Percentiles rank a stretch among this genome's conserved stretches.
Evolutionary conservation across 2,888 invertebrate species (phyloP).

Genomic region (Polydrusus pterygomalis): DNA sequence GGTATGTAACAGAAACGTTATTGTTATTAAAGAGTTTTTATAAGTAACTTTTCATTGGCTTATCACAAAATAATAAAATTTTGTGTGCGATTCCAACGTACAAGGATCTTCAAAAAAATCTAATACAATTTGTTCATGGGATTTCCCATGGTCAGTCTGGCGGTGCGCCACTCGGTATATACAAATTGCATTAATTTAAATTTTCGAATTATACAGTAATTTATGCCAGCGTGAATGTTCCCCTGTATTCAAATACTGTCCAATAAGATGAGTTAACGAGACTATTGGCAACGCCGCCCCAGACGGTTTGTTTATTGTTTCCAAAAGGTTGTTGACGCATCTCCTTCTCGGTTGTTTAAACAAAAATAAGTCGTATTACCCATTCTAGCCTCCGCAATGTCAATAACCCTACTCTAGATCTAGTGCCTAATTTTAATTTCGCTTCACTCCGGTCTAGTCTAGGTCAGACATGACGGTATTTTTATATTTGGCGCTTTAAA

Average conservation of each 20-base stretch:
- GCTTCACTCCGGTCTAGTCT: conserved; percentile 26
- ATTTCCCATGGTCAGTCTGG: too few species aligned
- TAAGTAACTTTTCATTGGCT: too few species aligned
- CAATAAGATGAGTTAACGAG: neutral
- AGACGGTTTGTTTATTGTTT: conserved; percentile 47
- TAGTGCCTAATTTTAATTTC: conserved; percentile 50
- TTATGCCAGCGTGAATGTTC: too few species aligned
- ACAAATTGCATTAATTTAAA: too few species aligned
- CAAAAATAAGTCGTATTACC: conserved; percentile 52
- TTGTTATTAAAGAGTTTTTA: too few species aligned
- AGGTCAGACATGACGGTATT: conserved; percentile 15
- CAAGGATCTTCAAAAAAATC: too few species aligned
- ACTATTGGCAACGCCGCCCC: conserved; percentile 27
- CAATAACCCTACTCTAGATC: conserved; percentile 53
- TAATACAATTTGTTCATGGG: too few species aligned
- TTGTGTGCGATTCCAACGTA: too few species aligned
- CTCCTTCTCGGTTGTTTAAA: conserved; percentile 50
- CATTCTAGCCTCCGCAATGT: conserved; percentile 51
- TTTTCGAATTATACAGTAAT: too few species aligned
- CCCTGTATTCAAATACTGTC: neutral
- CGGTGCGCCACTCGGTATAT: too few species aligned
- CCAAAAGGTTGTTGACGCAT: conserved; percentile 51
- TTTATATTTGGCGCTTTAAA: neutral
- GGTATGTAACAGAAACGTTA: too few species aligned
- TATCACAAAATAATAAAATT: too few species aligned